phyloP scores from a whole-genome alignment of 2,113 vertebrate genomes.

The Hucho hucho region DNA sequence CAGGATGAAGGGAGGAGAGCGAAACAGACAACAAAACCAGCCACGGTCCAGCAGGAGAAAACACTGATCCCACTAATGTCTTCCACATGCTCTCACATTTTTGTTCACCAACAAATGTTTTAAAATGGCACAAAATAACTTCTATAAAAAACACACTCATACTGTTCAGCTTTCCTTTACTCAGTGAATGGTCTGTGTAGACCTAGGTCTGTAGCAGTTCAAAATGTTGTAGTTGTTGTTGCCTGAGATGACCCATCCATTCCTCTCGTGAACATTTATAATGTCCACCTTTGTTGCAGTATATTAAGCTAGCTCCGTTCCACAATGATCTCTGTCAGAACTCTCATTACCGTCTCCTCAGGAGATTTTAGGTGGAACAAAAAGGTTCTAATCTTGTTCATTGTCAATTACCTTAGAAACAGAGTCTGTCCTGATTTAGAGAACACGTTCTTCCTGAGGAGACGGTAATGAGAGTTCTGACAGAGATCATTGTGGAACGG shows the following conservation, averaged over 20 bases:
- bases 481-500: not conserved
- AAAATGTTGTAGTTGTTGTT: too few relatives aligned
- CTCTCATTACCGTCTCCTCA: not conserved
- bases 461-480: not conserved
- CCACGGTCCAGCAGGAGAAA: not conserved
- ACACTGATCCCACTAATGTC: not conserved
- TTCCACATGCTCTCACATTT: slow-evolving; percentile 23
- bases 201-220: not conserved
- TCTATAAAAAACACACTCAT: not conserved
- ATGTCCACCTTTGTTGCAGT: not conserved
- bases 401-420: not conserved
- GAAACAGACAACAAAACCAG: not conserved
- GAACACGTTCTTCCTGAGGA: not conserved
- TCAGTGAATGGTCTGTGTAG: not conserved
- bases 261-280: too few relatives aligned
- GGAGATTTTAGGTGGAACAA: not conserved
- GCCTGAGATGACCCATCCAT: too few relatives aligned
- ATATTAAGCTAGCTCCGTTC: not conserved
- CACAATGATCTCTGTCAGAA: not conserved
- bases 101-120: too few relatives aligned
- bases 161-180: not conserved
- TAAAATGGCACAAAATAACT: too few relatives aligned
- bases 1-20: not conserved
- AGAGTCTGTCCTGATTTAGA: not conserved
- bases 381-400: not conserved